Evolutionary conservation across 2,113 vertebrate species (phyloP), one percentile per base, ranked within the genome.

Genomic region (Kryptolebias marmoratus): DNA sequence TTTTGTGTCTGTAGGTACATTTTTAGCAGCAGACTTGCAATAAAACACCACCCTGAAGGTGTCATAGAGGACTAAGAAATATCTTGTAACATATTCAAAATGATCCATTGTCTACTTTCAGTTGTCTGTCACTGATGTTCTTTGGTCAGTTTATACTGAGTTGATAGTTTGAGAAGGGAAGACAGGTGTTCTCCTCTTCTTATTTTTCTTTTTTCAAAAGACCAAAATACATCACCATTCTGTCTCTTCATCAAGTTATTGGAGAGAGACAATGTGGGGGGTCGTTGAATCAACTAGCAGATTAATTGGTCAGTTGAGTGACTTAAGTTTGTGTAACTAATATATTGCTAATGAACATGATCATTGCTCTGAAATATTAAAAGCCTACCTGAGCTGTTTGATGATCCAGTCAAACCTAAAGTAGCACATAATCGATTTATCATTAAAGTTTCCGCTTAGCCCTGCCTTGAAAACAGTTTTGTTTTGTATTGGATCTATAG

Each of bases 11-110:
- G 18, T 5, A 28, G 49, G 39, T 13, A 45, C 12, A 45, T 50
- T 59, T 69, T 56, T 22, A 12, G 59, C 31, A 11, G 16, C 18
- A n/a, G 39, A 27, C 22, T n/a, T 4, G 47, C 18, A 28, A 52
- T 39, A 45, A 18, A 27, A 28, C 5, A 22, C 48, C 47, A 53
- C 22, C 48, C 48, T 60, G 48, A 42, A 74, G 30, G 48, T 27
- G 39, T 59, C 50, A 53, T 27, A 67, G 64, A 53, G 15, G n/a
- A 60, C 18, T 30, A 71, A 54, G 14, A 71, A 36, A 77, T 65
- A 30, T 53, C 44, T 30, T 60, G 62, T 36, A 45, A 54, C 58
- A 12, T 36, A 22, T 77, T 30, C 15, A 5, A 63, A 56, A 57
- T 58, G 30, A n/a, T 22, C 6, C 11, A 15, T 6, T 76, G 31